Evolutionary conservation across 2,797 vertebrate genomes (phyloP), one percentile per base, ranked within the genome.

Genomic region (Scleropages formosus): DNA sequence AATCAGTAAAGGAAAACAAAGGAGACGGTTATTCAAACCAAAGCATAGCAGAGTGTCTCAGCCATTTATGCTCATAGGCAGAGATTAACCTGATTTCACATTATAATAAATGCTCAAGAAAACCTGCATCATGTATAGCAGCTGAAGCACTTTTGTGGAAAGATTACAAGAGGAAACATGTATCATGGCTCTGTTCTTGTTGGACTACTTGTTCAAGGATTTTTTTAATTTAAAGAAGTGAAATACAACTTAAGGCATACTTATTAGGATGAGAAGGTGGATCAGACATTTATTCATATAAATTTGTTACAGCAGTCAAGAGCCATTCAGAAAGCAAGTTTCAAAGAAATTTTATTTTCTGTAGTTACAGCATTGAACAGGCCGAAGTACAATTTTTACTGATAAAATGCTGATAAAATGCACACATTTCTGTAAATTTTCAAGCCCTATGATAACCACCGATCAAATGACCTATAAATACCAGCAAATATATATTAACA

Each of bases 401-500:
- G n/a, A n/a, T n/a, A n/a, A n/a, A n/a, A 71, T 10, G 1, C 8
- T 39, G 46, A 6, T 6, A 6, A 26, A n/a, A 66, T 47, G 68
- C 16, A 16, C 24, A 70, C 4, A 39, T 2, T 39, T 39, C 31
- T 39, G 31, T 39, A 39, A 39, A 39, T 31, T 31, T 39, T 2
- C 6, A 2, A 39, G 6, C 6, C 6, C 2, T 39, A 31, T 39
- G 6, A 39, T 39, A 31, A 39, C 6, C 31, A 39, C 31, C 31
- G 39, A 39, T 39, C 39, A 2, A 39, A 58, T 12, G 12, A 69
- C 22, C 67, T 53, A 69, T 69, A 53, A 69, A 69, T 69, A 69
- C 20, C 22, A 44, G 47, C 65, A n/a, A 6, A 68, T 46, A 68
- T 68, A 68, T 68, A 63, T 63, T 68, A 68, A 68, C 46, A 18